Percentiles rank a stretch among this genome's conserved stretches.
Evolutionary conservation across 1,140 invertebrate genomes (phyloP).

Genomic region (Steinernema feltiae): DNA sequence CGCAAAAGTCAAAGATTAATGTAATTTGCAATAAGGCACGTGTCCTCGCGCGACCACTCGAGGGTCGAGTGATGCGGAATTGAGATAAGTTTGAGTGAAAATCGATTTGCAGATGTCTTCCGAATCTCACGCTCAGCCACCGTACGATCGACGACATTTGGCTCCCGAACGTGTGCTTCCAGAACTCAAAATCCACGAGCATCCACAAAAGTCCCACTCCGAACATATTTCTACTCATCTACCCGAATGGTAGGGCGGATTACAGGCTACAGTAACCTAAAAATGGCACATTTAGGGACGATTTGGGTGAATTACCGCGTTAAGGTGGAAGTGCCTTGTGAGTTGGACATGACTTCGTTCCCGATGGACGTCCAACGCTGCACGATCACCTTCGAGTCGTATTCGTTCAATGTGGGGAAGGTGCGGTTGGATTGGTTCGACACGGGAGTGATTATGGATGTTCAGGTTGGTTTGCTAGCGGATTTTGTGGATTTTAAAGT

Average conservation of each 20-base stretch:
- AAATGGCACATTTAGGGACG: constrained; percentile 1
- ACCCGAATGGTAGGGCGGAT: constrained; percentile 27
- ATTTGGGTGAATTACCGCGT: constrained; percentile 39
- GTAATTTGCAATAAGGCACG: not conserved
- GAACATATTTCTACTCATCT: constrained; percentile 38
- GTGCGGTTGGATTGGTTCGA: constrained; percentile 16
- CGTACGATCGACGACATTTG: constrained; percentile 42
- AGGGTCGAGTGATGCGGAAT: not conserved
- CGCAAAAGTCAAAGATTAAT: not conserved
- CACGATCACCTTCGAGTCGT: constrained; percentile 21
- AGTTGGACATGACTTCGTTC: constrained; percentile 41
- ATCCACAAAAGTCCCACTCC: constrained; percentile 35
- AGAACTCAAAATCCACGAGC: constrained; percentile 37
- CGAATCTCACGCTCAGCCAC: constrained; percentile 40
- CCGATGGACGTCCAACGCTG: constrained; percentile 20
- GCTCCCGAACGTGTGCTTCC: constrained; percentile 43
- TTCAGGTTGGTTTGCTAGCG: no score
- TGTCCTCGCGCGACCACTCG: not conserved
- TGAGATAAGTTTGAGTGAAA: not conserved
- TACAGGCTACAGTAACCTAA: not conserved
- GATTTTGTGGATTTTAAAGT: no score
- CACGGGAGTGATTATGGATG: constrained; percentile 32
- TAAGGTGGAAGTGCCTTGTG: constrained; percentile 40
- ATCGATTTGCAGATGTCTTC: constrained; percentile 29
- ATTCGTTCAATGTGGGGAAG: constrained; percentile 31